Base-by-base conservation (phyloP, 2,797 vertebrate species). In the Acanthis flammea region DNA sequence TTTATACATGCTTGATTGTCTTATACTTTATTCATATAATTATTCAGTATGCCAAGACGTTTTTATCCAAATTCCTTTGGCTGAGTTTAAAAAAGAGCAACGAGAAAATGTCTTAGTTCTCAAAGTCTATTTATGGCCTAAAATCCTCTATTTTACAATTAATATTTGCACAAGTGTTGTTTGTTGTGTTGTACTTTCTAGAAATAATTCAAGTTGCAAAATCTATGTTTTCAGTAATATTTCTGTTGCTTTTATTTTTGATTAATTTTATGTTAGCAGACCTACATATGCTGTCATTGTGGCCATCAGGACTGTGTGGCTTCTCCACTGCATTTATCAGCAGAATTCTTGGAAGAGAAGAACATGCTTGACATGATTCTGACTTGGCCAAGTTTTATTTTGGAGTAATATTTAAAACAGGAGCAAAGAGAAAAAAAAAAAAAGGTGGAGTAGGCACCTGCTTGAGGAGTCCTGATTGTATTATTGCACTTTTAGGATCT, bases 301-400 rank as follows among this genome's bases (percentile, higher is more conserved):
- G 48, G 24, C 8, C 17, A 30, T 9, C n/a, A 71, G 24, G n/a
- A 39, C 33, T 27, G 16, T 13, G 1, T 27, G 45, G 25, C 15
- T 73, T 68, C 37, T 5, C 10, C 4, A 0, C 51, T 71, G 24
- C 37, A 80, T 9, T 2, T 19, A 10, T 44, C 23, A 65, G 35
- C 22, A 57, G 33, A 72, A 41, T 8, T 37, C 14, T 45, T 57
- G 19, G 44, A 39, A 82, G 24, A 53, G n/a, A 53, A n/a, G 8
- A 82, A 14, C 13, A 5, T 12, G 9, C 3, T 27, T 61, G n/a
- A 35, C 0, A 0, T 9, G 19, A 17, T 77, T 75, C 33, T 3
- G 14, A 55, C 27, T 73, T 22, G 35, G 48, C 12, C 14, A 10
- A 19, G 45, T 74, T 88, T 88, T 76, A 39, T 53, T 73, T 95